Percentiles rank a stretch among this genome's conserved stretches.
Conservation (phyloP, 2,797 vertebrate genomes). For the Melanotaenia nigrans region DNA sequence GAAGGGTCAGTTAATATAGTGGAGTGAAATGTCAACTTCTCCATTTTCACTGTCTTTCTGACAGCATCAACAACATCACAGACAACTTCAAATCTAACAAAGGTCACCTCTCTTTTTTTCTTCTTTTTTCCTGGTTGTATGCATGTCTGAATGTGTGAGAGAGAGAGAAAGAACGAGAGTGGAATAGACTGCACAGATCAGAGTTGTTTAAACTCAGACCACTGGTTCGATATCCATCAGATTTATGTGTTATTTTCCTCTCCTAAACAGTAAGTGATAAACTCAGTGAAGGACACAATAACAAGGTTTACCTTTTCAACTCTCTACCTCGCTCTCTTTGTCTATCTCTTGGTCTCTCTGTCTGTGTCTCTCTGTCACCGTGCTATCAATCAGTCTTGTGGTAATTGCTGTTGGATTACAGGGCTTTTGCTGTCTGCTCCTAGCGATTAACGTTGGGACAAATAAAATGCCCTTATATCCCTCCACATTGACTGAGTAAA, state of each 20-base stretch:
- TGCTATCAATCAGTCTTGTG: constrained; percentile 65
- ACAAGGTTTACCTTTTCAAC: constrained; percentile 66
- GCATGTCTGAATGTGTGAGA: constrained; percentile 17
- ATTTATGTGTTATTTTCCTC: constrained; percentile 72
- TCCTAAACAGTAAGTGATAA: constrained; percentile 71
- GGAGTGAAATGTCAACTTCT: constrained; percentile 67
- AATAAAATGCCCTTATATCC: constrained; percentile 61
- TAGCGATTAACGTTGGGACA: constrained; percentile 66
- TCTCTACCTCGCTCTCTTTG: constrained; percentile 41
- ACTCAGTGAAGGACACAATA: constrained; percentile 74
- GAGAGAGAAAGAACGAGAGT: background rate
- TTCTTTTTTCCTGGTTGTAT: constrained; percentile 27
- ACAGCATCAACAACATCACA: constrained; percentile 61
- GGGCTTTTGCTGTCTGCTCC: constrained; percentile 65
- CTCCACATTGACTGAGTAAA: constrained; percentile 39
- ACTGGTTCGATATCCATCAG: constrained; percentile 64
- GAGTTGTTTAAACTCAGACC: constrained; percentile 60
- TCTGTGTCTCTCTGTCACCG: constrained; percentile 39
- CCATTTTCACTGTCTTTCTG: constrained; percentile 62
- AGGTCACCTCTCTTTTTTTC: constrained; percentile 48
- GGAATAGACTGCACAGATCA: constrained; percentile 27
- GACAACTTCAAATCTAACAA: constrained; percentile 56
- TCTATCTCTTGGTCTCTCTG: constrained; percentile 33
- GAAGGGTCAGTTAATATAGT: constrained; percentile 64
- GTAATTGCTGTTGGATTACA: constrained; percentile 78